A percentile compares a stretch with the other conserved stretches of the same genome.
Conservation (phyloP, 2,888 invertebrate species). For the Sminthurinus aureus region DNA sequence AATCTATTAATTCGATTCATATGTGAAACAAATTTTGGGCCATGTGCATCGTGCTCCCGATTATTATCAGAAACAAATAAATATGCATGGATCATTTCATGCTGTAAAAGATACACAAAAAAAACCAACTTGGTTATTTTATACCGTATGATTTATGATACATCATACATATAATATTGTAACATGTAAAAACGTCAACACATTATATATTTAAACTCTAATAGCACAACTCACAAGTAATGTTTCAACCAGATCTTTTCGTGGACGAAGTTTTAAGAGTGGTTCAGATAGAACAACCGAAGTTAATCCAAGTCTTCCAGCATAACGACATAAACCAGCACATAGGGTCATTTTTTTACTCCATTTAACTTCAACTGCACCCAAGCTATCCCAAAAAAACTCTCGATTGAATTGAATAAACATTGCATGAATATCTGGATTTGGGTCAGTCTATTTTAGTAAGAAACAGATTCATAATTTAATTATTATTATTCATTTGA, state of each 20-base stretch:
- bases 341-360: constrained; percentile 89
- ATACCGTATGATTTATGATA: not conserved
- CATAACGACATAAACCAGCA: constrained; percentile 79
- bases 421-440: constrained; percentile 85
- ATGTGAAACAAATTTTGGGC: constrained; percentile 90
- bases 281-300: constrained; percentile 89
- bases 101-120: constrained; percentile 65
- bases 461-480: not conserved
- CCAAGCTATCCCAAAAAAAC: constrained; percentile 83
- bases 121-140: not conserved
- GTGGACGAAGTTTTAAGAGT: constrained; percentile 85
- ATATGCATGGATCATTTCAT: constrained; percentile 99
- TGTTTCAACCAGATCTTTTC: constrained; percentile 96
- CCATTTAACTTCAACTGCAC: constrained; percentile 88
- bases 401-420: constrained; percentile 85
- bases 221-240: constrained; percentile 71
- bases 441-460: constrained; percentile 79
- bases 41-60: constrained; percentile 91
- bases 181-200: not conserved
- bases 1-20: constrained; percentile 90
- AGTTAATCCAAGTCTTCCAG: constrained; percentile 77
- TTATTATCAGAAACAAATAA: constrained; percentile 87
- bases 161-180: not conserved
- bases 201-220: not conserved
- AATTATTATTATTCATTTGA: not conserved